A percentile compares a stretch with the other conserved stretches of the same genome.
phyloP scores from a whole-genome alignment of 1,140 invertebrate genomes.

The Eriosoma lanigerum region DNA sequence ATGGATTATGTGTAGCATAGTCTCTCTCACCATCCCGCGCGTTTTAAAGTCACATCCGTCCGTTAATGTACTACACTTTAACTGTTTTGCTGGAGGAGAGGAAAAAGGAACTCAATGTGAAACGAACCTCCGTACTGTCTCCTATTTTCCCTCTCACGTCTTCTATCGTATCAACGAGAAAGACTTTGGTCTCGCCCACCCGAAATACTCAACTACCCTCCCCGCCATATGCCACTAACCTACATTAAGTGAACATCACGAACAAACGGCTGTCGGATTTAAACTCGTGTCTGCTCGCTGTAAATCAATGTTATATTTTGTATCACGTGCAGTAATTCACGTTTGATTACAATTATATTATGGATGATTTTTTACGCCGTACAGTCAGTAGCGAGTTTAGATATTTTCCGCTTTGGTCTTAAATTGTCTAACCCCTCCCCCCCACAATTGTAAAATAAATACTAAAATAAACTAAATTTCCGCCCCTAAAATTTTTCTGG shows the following conservation, averaged over 20 bases:
- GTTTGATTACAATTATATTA: no score
- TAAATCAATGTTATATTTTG: slow-evolving; percentile 36
- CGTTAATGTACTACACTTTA: slow-evolving; percentile 30
- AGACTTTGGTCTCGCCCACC: background rate
- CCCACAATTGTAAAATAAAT: no score
- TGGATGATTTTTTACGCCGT: no score
- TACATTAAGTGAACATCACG: slow-evolving; percentile 12
- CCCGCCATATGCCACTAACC: no score
- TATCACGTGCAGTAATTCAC: no score
- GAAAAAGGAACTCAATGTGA: slow-evolving; percentile 6
- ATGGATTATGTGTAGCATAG: slow-evolving; percentile 22
- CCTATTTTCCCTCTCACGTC: background rate
- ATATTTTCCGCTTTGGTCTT: no score
- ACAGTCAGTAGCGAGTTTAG: no score
- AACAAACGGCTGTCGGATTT: slow-evolving; percentile 24
- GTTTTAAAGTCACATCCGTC: slow-evolving; percentile 21
- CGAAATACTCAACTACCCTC: no score
- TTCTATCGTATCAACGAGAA: background rate
- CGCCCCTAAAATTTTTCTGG: no score
- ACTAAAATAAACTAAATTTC: no score
- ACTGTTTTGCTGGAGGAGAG: background rate
- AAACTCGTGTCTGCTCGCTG: background rate
- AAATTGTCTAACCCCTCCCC: no score
- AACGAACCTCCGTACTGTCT: background rate
- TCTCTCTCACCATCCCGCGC: no score